These are phyloP conservation scores for Otolemur crassicaudatus DNA, from an alignment of 2,797 vertebrate species.

Conservation along the genomic window DNA sequence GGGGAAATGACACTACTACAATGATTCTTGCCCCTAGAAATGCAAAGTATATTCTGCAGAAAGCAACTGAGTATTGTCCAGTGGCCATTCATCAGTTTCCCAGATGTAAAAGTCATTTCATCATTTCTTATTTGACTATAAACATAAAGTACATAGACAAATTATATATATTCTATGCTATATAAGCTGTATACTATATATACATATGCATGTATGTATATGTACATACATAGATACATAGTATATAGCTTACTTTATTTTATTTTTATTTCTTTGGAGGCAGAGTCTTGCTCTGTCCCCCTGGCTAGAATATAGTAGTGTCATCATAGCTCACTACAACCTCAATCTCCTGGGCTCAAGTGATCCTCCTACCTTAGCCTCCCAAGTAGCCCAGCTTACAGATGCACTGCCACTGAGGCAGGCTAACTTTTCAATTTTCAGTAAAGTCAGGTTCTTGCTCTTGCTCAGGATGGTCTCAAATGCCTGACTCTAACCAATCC, in stretches of 20 bases:
- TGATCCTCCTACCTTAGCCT: background rate
- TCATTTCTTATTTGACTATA: slow-evolving; percentile 18
- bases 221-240: background rate
- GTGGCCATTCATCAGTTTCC: background rate
- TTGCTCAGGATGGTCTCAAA: background rate
- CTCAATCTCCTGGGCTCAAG: background rate
- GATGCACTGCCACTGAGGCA: background rate
- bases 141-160: background rate
- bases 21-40: slow-evolving; percentile 17
- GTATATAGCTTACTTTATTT: background rate
- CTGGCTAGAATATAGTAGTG: background rate
- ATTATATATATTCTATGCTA: background rate
- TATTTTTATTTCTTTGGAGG: background rate
- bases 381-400: background rate
- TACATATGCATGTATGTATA: background rate
- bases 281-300: background rate
- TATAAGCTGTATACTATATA: background rate
- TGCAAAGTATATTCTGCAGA: background rate
- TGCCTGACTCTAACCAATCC: background rate
- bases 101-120: background rate
- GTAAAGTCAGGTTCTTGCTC: background rate
- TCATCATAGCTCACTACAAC: background rate
- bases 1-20: slow-evolving; percentile 42
- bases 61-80: background rate
- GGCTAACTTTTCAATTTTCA: background rate